These are phyloP conservation scores for Clepsis dumicolana DNA, from an alignment of 2,888 invertebrate genomes.

Conservation along the genomic window DNA sequence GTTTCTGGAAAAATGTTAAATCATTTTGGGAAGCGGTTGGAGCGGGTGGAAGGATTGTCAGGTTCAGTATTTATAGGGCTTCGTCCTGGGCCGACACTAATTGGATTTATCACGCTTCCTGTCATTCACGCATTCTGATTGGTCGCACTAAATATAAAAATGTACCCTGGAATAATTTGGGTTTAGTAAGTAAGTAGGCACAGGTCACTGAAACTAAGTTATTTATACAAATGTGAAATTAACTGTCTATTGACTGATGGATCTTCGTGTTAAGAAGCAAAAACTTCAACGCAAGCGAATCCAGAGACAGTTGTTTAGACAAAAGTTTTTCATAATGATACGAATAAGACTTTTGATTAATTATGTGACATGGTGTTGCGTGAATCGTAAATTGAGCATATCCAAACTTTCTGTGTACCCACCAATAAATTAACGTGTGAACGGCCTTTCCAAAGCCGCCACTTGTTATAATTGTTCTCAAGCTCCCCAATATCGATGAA, in stretches of 20 bases:
- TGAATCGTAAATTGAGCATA: no score
- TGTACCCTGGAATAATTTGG: not conserved
- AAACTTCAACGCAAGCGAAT: no score
- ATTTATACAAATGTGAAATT: no score
- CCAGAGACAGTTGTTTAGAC: no score
- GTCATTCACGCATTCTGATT: constrained; percentile 22
- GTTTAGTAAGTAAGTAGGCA: not conserved
- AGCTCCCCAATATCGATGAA: constrained; percentile 7
- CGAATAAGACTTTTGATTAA: no score
- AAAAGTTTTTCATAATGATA: no score
- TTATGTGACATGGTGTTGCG: no score
- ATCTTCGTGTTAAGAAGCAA: no score
- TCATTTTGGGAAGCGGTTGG: constrained; percentile 17
- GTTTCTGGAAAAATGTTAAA: constrained; percentile 43
- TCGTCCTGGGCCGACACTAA: constrained; percentile 30
- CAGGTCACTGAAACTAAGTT: no score
- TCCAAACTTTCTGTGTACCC: not conserved
- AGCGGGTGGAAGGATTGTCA: constrained; percentile 18
- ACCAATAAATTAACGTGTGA: no score
- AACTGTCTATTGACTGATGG: no score
- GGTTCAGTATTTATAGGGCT: constrained; percentile 38
- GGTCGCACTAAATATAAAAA: constrained; percentile 7
- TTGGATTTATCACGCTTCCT: constrained; percentile 38
- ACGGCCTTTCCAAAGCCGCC: not conserved
- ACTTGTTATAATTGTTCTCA: constrained; percentile 6